Evolutionary conservation across 1,140 invertebrate genomes (phyloP).

Genomic region (Goniozus legneri): DNA sequence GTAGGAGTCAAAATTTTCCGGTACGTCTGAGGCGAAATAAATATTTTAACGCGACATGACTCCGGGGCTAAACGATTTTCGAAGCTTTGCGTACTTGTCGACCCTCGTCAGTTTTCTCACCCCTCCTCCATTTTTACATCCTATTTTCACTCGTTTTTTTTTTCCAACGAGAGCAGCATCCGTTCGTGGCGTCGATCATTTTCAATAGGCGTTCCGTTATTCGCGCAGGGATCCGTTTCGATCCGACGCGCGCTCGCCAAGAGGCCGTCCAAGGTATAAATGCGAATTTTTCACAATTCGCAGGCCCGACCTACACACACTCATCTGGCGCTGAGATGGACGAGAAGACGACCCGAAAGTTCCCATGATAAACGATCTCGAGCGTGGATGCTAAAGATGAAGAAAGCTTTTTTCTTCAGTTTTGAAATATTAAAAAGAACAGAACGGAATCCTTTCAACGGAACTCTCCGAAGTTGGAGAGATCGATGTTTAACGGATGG

Average conservation of each 20-base stretch:
- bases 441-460: too few species aligned
- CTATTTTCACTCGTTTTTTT: too few species aligned
- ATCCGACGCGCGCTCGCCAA: background rate
- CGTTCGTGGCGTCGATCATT: slow-evolving; percentile 6
- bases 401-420: slow-evolving; percentile 13
- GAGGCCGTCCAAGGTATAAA: too few species aligned
- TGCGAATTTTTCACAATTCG: slow-evolving; percentile 21
- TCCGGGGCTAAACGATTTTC: background rate
- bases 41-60: background rate
- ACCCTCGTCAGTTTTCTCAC: slow-evolving; percentile 7
- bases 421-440: background rate
- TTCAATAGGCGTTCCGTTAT: background rate
- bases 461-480: too few species aligned
- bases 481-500: too few species aligned
- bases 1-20: slow-evolving; percentile 1
- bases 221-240: background rate
- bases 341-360: too few species aligned
- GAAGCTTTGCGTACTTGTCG: background rate
- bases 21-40: background rate
- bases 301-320: slow-evolving; percentile 4
- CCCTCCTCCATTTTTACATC: too few species aligned
- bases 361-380: slow-evolving; percentile 28
- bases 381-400: slow-evolving; percentile 16
- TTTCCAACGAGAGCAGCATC: too few species aligned
- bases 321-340: too few species aligned